Evolutionary conservation across 23 tunicate genomes (phyloP).

Genomic region (Oikopleura dioica): DNA sequence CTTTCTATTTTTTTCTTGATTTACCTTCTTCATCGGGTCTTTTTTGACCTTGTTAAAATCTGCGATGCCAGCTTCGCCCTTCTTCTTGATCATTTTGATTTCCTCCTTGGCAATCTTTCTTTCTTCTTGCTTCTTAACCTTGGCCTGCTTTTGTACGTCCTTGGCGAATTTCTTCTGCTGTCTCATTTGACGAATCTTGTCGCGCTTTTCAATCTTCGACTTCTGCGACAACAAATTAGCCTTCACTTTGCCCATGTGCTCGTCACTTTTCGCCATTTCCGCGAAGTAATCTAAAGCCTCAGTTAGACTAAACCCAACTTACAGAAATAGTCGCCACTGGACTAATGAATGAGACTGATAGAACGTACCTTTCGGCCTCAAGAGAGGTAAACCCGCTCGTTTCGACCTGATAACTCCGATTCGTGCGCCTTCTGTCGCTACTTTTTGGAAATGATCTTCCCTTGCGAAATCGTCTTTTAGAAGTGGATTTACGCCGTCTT

Average conservation of each 20-base stretch:
- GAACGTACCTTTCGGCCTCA: constrained; percentile 2
- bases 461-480: neutral
- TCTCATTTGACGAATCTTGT: neutral
- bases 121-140: constrained; percentile 2
- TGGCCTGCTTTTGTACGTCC: constrained; percentile 1
- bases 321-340: too few species aligned
- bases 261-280: constrained; percentile 97
- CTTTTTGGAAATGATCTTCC: neutral
- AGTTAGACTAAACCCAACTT: constrained; percentile 22
- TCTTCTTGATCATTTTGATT: neutral
- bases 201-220: neutral
- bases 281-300: constrained; percentile 75
- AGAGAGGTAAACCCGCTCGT: neutral
- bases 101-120: constrained; percentile 2
- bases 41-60: neutral
- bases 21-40: neutral
- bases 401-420: neutral
- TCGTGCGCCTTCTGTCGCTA: neutral
- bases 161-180: constrained; percentile 11
- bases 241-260: constrained; percentile 84
- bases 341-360: too few species aligned
- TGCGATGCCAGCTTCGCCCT: neutral
- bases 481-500: neutral
- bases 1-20: neutral
- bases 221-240: neutral